Percentiles rank a stretch among this genome's conserved stretches.
Conservation (phyloP, 1,140 invertebrate species). For the Drosophila bocqueti region DNA sequence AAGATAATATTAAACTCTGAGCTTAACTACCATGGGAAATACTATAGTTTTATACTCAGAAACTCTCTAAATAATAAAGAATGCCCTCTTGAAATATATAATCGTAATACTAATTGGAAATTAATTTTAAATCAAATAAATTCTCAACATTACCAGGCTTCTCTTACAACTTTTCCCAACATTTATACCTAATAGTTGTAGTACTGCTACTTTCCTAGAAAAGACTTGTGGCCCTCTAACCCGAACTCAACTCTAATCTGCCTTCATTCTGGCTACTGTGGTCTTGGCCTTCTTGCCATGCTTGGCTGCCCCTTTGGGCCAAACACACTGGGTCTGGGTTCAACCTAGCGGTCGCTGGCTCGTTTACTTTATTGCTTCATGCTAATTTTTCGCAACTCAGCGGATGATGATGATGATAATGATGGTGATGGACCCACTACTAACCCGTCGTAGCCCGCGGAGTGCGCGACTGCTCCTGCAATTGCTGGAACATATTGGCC, state of each 20-base stretch:
- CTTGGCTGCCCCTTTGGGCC: constrained; percentile 35
- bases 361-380: constrained; percentile 62
- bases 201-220: not conserved
- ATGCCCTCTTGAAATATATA: not conserved
- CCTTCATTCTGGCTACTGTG: constrained; percentile 25
- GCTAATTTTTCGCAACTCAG: constrained; percentile 59
- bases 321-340: constrained; percentile 12
- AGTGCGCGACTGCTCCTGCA: constrained; percentile 86
- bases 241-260: constrained; percentile 6
- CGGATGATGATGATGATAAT: constrained; percentile 15
- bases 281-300: constrained; percentile 45
- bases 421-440: constrained; percentile 2
- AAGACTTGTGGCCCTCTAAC: not conserved
- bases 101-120: too few relatives aligned
- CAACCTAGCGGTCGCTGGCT: constrained; percentile 23
- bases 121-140: too few relatives aligned
- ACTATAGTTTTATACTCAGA: not conserved
- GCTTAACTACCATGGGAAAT: not conserved
- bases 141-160: too few relatives aligned
- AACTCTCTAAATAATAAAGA: not conserved
- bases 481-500: constrained; percentile 88
- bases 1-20: not conserved
- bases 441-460: constrained; percentile 53
- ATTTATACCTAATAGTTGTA: not conserved
- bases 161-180: not conserved